Conservation (phyloP, 92 coral and sea anemone species). For the Umimayanthus kanabou region DNA sequence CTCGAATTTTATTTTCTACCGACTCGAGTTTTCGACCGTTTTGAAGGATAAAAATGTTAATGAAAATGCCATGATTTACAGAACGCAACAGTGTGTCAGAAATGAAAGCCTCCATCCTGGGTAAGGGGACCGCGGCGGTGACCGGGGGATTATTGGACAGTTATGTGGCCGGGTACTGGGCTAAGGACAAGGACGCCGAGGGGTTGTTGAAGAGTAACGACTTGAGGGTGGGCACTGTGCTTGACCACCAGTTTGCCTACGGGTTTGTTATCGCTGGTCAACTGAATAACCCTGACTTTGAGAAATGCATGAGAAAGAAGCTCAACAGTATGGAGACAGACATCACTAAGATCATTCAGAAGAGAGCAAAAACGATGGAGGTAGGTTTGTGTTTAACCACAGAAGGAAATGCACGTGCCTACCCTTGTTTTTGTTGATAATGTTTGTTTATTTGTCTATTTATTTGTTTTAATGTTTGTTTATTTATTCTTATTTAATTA, state of each 20-base stretch:
- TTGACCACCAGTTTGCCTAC: conserved; percentile 98
- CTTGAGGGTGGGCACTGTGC: conserved; percentile 93
- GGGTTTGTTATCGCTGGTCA: conserved; percentile 94
- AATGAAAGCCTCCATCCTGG: conserved; percentile 69
- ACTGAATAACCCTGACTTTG: conserved; percentile 57
- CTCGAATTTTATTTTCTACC: too few species aligned
- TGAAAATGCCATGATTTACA: conserved; percentile 22
- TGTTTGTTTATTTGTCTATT: too few species aligned
- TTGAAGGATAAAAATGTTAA: too few species aligned
- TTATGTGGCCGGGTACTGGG: conserved; percentile 98
- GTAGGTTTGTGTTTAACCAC: conserved; percentile 45
- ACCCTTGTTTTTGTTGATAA: background rate
- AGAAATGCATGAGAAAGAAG: conserved; percentile 87
- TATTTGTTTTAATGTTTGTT: too few species aligned
- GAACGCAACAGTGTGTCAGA: conserved; percentile 68
- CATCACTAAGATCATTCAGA: conserved; percentile 84
- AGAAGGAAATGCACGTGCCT: background rate
- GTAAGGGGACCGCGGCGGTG: conserved; percentile 7
- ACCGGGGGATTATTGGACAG: conserved; percentile 93
- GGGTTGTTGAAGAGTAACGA: conserved; percentile 58
- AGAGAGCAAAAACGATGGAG: conserved; percentile 92
- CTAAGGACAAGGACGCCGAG: conserved; percentile 55
- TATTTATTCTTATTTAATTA: too few species aligned
- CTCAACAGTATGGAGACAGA: conserved; percentile 98
- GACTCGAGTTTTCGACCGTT: too few species aligned